These are phyloP conservation scores for Hemicentrotus pulcherrimus DNA, from an alignment of 35 echinoderm and acorn worm species.

Conservation along the genomic window DNA sequence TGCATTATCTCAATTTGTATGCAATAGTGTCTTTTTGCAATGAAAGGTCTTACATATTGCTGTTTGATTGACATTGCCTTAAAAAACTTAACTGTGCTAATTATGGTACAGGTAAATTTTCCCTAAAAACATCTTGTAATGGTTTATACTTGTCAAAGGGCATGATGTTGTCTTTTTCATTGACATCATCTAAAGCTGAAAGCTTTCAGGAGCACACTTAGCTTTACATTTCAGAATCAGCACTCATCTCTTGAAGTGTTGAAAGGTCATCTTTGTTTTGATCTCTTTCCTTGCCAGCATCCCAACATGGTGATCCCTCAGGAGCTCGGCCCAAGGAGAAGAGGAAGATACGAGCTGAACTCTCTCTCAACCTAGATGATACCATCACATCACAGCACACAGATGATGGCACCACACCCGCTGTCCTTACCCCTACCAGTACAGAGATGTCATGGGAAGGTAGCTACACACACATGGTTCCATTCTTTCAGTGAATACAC, in stretches of 20 bases:
- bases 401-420: slow-evolving; percentile 59
- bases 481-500: background rate
- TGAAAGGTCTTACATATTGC: too few relatives aligned
- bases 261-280: background rate
- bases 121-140: too few relatives aligned
- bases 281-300: background rate
- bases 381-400: slow-evolving; percentile 37
- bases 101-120: too few relatives aligned
- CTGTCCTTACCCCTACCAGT: slow-evolving; percentile 79
- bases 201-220: too few relatives aligned
- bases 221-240: background rate
- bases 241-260: background rate
- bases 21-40: too few relatives aligned
- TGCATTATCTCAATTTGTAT: too few relatives aligned
- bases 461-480: background rate
- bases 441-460: slow-evolving; percentile 98
- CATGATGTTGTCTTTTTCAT: too few relatives aligned
- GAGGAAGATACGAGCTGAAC: slow-evolving; percentile 52
- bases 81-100: too few relatives aligned
- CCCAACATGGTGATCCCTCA: background rate
- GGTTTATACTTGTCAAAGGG: too few relatives aligned
- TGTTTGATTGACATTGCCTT: too few relatives aligned
- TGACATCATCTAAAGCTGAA: too few relatives aligned
- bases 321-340: slow-evolving; percentile 60
- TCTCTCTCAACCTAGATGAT: slow-evolving; percentile 65